Percentiles rank a stretch among this genome's conserved stretches.
Conservation (phyloP, 2,797 vertebrate species). For the Chaetophractus vellerosus region DNA sequence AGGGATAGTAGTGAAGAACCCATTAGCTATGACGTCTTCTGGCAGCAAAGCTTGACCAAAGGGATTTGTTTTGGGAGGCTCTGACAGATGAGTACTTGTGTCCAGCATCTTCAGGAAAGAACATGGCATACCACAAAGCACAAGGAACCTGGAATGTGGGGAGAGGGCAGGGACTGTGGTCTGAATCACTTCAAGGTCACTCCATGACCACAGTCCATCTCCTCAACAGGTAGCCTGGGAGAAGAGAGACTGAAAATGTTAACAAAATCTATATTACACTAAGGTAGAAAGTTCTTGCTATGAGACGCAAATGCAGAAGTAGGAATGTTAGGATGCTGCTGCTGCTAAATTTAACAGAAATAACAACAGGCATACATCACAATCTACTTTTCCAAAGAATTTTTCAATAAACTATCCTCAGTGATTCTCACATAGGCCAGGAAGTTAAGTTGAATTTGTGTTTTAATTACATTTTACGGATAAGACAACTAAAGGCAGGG, state of each 20-base stretch:
- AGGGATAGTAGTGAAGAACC: background rate
- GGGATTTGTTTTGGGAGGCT: background rate
- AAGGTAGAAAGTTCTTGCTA: background rate
- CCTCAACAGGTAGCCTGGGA: background rate
- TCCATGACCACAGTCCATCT: background rate
- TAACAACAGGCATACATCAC: background rate
- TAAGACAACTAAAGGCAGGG: background rate
- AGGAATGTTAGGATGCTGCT: background rate
- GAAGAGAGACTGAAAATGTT: background rate
- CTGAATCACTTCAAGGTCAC: background rate
- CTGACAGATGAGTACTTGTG: background rate
- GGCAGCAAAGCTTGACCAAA: conserved; percentile 23
- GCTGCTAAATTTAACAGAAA: background rate
- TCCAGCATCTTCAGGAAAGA: conserved; percentile 10
- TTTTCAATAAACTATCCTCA: background rate
- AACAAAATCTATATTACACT: background rate
- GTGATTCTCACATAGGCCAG: conserved; percentile 16
- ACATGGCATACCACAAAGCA: background rate
- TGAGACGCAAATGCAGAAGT: background rate
- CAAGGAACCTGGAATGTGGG: background rate
- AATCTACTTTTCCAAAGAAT: background rate
- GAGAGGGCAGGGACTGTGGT: background rate
- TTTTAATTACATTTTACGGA: conserved; percentile 49
- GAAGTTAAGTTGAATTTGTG: background rate
- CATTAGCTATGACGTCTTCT: background rate